phyloP scores from a whole-genome alignment of 2,888 invertebrate genomes.

The Hoplodrina ambigua region DNA sequence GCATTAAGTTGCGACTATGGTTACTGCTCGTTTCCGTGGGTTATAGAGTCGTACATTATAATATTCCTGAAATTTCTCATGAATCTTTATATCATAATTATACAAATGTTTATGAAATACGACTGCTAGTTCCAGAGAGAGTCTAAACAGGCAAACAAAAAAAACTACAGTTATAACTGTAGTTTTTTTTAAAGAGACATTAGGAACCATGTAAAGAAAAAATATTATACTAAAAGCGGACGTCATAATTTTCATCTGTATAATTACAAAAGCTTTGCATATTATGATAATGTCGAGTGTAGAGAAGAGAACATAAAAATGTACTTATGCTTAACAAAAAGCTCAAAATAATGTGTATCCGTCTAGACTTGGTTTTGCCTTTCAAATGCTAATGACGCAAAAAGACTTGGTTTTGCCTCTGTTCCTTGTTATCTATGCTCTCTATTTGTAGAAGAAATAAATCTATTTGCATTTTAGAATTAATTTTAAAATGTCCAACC shows the following conservation, averaged over 20 bases:
- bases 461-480: background rate
- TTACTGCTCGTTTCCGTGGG: too few relatives aligned
- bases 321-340: conserved; percentile 22
- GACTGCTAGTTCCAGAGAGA: too few relatives aligned
- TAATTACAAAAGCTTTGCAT: conserved; percentile 27
- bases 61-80: too few relatives aligned
- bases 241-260: background rate
- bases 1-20: too few relatives aligned
- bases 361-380: conserved; percentile 39
- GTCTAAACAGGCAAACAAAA: too few relatives aligned
- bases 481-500: background rate
- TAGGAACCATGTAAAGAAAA: background rate
- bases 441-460: background rate
- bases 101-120: too few relatives aligned
- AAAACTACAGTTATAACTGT: too few relatives aligned
- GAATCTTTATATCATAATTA: too few relatives aligned
- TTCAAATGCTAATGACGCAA: conserved; percentile 41
- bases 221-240: conserved; percentile 10
- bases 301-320: conserved; percentile 17
- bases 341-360: conserved; percentile 23
- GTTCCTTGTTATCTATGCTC: background rate
- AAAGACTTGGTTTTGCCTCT: background rate
- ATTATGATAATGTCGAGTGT: conserved; percentile 25
- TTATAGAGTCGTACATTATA: too few relatives aligned
- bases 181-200: too few relatives aligned